Evolutionary conservation across 2,797 vertebrate genomes (phyloP).

Genomic region (Anableps anableps): DNA sequence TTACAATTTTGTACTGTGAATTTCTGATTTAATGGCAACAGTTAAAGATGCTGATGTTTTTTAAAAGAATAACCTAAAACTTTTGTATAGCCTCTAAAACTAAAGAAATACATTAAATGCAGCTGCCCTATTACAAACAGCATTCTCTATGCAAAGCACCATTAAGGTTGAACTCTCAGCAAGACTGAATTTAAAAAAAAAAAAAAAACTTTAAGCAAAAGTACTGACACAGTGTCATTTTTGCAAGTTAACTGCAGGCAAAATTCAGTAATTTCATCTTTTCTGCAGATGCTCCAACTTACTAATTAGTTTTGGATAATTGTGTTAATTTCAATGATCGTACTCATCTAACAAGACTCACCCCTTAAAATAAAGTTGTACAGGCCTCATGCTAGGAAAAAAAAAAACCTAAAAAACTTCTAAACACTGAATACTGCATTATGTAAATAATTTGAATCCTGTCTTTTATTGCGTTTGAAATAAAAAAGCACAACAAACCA

Average conservation of each 20-base stretch:
- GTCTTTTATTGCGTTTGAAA: background rate
- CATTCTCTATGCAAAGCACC: constrained; percentile 60
- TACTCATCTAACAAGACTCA: background rate
- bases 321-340: background rate
- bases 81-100: background rate
- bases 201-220: background rate
- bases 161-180: background rate
- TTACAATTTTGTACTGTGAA: constrained; percentile 20
- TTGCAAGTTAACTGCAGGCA: background rate
- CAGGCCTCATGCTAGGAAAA: background rate
- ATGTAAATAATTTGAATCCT: background rate
- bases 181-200: background rate
- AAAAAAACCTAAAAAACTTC: constrained; percentile 34
- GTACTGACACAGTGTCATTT: background rate
- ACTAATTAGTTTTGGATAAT: background rate
- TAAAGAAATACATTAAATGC: background rate
- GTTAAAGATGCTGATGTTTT: constrained; percentile 10
- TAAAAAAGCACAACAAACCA: background rate
- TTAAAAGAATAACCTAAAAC: background rate
- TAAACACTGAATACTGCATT: constrained; percentile 34
- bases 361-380: background rate
- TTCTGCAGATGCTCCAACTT: background rate
- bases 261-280: background rate
- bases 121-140: constrained; percentile 40
- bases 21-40: constrained; percentile 15